These are phyloP conservation scores for Euproctis similis DNA, from an alignment of 2,888 invertebrate species.

Conservation along the genomic window DNA sequence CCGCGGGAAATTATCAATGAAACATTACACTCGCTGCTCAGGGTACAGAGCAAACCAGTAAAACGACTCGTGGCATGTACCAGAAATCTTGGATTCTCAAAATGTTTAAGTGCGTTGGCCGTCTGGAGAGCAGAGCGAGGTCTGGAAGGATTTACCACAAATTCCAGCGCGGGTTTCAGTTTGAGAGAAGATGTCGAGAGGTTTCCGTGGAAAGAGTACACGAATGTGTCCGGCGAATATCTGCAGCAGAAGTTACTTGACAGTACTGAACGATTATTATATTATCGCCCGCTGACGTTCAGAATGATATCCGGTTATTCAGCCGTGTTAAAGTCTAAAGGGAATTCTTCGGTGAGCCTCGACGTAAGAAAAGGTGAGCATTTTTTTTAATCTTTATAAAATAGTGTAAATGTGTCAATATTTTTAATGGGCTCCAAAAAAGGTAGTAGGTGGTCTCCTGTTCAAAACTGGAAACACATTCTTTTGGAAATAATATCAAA, in stretches of 20 bases:
- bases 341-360: conserved; percentile 63
- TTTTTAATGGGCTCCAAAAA: no score
- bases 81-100: conserved; percentile 53
- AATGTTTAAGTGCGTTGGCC: conserved; percentile 75
- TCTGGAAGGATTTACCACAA: conserved; percentile 20
- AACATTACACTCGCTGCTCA: conserved; percentile 26
- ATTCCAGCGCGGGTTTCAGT: conserved; percentile 23
- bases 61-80: conserved; percentile 38
- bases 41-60: conserved; percentile 23
- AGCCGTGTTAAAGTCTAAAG: conserved; percentile 67
- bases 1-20: conserved; percentile 29
- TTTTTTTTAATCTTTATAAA: not conserved
- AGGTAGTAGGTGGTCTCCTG: no score
- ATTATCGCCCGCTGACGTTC: conserved; percentile 63
- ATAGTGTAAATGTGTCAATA: no score
- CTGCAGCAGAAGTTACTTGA: conserved; percentile 65
- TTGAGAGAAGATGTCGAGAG: conserved; percentile 40
- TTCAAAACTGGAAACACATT: no score
- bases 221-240: conserved; percentile 58
- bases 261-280: conserved; percentile 67
- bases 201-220: conserved; percentile 61
- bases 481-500: no score
- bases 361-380: conserved; percentile 65
- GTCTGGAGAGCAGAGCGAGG: conserved; percentile 67
- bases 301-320: conserved; percentile 67